Evolutionary conservation across 2,797 vertebrate species (phyloP), one percentile per base, ranked within the genome.

Genomic region (Sparus aurata): DNA sequence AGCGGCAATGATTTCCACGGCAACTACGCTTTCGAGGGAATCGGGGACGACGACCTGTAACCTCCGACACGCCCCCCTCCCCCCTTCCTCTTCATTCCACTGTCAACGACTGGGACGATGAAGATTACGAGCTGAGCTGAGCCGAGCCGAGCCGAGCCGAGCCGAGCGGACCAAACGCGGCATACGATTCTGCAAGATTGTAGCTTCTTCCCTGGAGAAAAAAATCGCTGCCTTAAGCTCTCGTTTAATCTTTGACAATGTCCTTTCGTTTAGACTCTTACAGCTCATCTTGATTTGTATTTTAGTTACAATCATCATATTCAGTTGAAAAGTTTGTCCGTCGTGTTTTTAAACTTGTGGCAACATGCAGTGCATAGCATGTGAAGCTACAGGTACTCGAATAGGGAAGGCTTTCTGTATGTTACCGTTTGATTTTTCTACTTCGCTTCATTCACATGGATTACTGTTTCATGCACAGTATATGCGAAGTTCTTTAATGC

Each of bases 1-100:
- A 97, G 96, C 22, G 95, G 96, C 55, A 96, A 97, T 7, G 96
- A 98, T 87, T 97, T 99, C 94, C 98, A 99, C 0, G 98, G 98
- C 93, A 99, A 99, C 94, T 99, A 98, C 0, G 98, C 98, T 90
- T 99, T 99, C 2, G 98, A 99, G 94, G 98, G 98, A 92, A 99
- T 99, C 16, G 98, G 98, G 1, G 98, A 99, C 0, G 98, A 99
- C 53, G 98, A 99, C 91, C 96, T 99, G 95, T 99, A 96, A 96
- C 50, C 57, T 46, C 41, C 1, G 22, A 60, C 15, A 12, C 25
- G 3, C 45, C 69, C 60, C 38, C 67, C 52, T 45, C 77, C 27
- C 57, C 69, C 47, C 5, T 34, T 38, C 52, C 78, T 38, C 63
- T 79, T 81, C 87, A 82, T 84, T 85, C 85, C 84, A 80, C 89